Percentiles rank a stretch among this genome's conserved stretches.
Evolutionary conservation across 2,888 invertebrate genomes (phyloP).

Genomic region (Podabrus alpinus): DNA sequence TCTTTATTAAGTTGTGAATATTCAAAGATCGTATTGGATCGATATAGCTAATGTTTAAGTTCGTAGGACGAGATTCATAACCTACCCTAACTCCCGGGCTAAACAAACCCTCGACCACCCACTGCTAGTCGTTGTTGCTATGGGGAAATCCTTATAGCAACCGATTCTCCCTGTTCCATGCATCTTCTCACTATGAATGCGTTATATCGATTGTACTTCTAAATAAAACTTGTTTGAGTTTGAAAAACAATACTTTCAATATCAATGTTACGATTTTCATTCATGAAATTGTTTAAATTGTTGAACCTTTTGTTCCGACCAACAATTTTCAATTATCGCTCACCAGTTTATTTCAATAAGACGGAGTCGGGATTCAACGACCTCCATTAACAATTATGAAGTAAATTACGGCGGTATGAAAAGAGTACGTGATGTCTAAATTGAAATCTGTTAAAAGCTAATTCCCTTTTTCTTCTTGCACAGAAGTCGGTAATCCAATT

Average conservation of each 20-base stretch:
- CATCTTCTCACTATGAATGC: slow-evolving; percentile 29
- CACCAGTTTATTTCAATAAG: background rate
- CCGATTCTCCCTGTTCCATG: slow-evolving; percentile 37
- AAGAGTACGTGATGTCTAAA: slow-evolving; percentile 31
- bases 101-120: slow-evolving; percentile 45
- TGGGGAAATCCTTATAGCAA: slow-evolving; percentile 45
- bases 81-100: slow-evolving; percentile 50
- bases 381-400: slow-evolving; percentile 12
- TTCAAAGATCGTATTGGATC: slow-evolving; percentile 33
- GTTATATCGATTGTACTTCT: slow-evolving; percentile 33
- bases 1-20: background rate
- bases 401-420: slow-evolving; percentile 25
- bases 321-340: background rate
- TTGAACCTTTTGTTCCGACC: background rate
- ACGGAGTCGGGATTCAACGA: background rate
- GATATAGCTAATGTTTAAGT: slow-evolving; percentile 42
- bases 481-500: slow-evolving; percentile 29
- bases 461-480: slow-evolving; percentile 21
- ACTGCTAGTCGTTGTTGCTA: slow-evolving; percentile 44
- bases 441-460: slow-evolving; percentile 25
- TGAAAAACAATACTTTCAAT: background rate
- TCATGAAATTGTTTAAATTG: background rate
- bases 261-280: background rate
- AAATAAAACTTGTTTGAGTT: slow-evolving; percentile 12
- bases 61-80: slow-evolving; percentile 45